These are phyloP conservation scores for Meganola albula DNA, from an alignment of 2,888 invertebrate species.

Conservation along the genomic window DNA sequence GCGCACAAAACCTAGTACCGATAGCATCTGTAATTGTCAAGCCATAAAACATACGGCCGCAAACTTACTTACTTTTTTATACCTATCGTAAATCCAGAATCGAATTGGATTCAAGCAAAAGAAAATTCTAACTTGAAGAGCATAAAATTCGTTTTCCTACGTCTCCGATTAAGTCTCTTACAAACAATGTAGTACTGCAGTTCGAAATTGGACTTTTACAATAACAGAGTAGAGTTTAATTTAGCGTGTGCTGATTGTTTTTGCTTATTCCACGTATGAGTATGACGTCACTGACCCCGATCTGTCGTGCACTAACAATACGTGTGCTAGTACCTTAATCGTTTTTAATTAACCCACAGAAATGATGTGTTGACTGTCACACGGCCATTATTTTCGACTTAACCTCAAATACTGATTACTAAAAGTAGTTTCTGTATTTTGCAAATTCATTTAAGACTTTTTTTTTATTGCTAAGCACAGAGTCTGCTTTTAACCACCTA, in stretches of 20 bases:
- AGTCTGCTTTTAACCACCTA: too few relatives aligned
- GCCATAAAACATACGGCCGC: constrained; percentile 21
- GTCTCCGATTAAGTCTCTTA: background rate
- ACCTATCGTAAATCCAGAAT: constrained; percentile 12
- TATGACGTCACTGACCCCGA: constrained; percentile 28
- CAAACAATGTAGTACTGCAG: background rate
- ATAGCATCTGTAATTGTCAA: constrained; percentile 24
- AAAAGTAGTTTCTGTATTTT: constrained; percentile 8
- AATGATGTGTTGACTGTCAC: constrained; percentile 19
- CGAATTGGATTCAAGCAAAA: constrained; percentile 9
- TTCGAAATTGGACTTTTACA: background rate
- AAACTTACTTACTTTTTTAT: constrained; percentile 15
- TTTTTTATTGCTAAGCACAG: background rate
- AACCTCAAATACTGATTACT: constrained; percentile 18
- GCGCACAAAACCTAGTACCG: constrained; percentile 10
- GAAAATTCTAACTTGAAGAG: background rate
- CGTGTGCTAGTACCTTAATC: constrained; percentile 19
- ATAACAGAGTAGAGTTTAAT: constrained; percentile 7
- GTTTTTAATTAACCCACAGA: constrained; percentile 27
- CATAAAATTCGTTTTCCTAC: background rate
- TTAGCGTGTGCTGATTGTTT: constrained; percentile 1
- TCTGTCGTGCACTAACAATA: constrained; percentile 27
- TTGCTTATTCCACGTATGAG: constrained; percentile 12
- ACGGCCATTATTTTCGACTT: constrained; percentile 28
- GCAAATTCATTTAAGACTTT: background rate